These are phyloP conservation scores for Theocolax elegans DNA, from an alignment of 1,140 invertebrate species.

Conservation along the genomic window DNA sequence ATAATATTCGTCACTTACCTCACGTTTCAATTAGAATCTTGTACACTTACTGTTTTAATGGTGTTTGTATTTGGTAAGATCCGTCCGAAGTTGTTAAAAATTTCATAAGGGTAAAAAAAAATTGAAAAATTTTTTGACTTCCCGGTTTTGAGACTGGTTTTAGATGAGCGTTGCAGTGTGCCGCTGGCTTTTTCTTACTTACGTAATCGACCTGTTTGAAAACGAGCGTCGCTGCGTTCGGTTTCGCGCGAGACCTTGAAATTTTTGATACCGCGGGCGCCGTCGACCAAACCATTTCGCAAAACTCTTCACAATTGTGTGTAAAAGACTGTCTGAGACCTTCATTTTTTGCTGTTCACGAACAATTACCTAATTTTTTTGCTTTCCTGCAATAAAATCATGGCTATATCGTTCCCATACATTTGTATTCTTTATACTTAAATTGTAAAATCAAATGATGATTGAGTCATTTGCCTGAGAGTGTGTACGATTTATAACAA, in stretches of 20 bases:
- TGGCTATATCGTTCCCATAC: too few relatives aligned
- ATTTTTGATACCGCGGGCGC: slow-evolving; percentile 46
- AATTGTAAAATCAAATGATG: too few relatives aligned
- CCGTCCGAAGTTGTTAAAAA: neutral
- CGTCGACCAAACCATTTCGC: slow-evolving; percentile 4
- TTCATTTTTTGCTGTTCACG: neutral
- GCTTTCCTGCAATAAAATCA: too few relatives aligned
- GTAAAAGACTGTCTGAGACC: neutral
- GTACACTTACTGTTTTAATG: too few relatives aligned
- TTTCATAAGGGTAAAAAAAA: neutral
- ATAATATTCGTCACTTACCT: too few relatives aligned
- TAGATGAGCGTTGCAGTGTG: too few relatives aligned
- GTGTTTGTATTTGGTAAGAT: too few relatives aligned
- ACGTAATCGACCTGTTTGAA: slow-evolving; percentile 53
- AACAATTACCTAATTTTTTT: neutral
- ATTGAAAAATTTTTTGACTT: neutral
- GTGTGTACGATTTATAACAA: too few relatives aligned
- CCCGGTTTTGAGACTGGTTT: neutral
- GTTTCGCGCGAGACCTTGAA: slow-evolving; percentile 40
- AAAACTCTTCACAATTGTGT: neutral
- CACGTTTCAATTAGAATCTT: too few relatives aligned
- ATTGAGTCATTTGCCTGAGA: too few relatives aligned
- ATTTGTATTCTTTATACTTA: too few relatives aligned
- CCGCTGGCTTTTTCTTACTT: slow-evolving; percentile 46
- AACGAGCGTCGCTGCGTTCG: slow-evolving; percentile 41